Evolutionary conservation across 1,140 invertebrate genomes (phyloP).

Genomic region (Anastatus disparis): DNA sequence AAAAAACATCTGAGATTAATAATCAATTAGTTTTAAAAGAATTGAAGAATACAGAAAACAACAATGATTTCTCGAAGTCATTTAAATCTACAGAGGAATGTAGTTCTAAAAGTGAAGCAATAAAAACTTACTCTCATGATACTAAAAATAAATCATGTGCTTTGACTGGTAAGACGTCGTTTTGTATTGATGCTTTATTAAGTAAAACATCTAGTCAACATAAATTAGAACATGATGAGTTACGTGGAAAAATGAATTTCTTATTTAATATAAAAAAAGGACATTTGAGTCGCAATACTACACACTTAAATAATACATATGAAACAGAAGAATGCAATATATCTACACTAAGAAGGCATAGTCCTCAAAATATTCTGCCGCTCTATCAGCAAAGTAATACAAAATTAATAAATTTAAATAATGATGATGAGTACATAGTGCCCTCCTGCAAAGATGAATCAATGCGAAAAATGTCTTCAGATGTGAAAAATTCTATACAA

Average conservation of each 20-base stretch:
- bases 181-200: slow-evolving; percentile 76
- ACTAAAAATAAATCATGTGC: too few relatives aligned
- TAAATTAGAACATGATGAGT: neutral
- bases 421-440: neutral
- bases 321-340: neutral
- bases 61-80: too few relatives aligned
- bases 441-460: neutral
- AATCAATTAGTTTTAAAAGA: too few relatives aligned
- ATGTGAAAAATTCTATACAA: neutral
- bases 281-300: neutral
- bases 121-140: too few relatives aligned
- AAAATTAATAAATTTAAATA: neutral
- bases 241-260: slow-evolving; percentile 6
- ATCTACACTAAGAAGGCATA: neutral
- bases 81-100: too few relatives aligned
- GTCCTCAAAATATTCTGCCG: neutral
- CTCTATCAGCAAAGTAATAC: neutral
- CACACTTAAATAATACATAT: neutral
- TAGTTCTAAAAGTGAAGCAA: too few relatives aligned
- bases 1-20: too few relatives aligned
- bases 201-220: slow-evolving; percentile 50
- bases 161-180: slow-evolving; percentile 71
- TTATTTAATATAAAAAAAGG: neutral
- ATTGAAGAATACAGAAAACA: too few relatives aligned
- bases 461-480: neutral